These are phyloP conservation scores for Trichonephila clavata DNA, from an alignment of 1,140 invertebrate species.

Conservation along the genomic window DNA sequence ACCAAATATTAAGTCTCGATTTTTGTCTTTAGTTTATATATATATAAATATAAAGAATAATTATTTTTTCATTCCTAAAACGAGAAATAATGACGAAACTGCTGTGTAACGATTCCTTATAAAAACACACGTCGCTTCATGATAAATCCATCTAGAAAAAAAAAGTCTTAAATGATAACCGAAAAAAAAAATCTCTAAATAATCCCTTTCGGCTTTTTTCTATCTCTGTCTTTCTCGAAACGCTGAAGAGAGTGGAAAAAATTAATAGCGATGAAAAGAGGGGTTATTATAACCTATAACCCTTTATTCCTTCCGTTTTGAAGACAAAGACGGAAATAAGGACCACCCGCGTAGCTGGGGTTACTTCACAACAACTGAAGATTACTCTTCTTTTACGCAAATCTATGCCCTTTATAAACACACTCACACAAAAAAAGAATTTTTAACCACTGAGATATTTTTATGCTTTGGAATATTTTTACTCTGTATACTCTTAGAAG, in stretches of 20 bases:
- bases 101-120: background rate
- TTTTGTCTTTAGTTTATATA: too few relatives aligned
- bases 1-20: too few relatives aligned
- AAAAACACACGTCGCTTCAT: background rate
- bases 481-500: too few relatives aligned
- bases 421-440: too few relatives aligned
- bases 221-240: background rate
- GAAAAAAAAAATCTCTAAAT: background rate
- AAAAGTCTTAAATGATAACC: background rate
- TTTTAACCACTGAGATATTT: too few relatives aligned
- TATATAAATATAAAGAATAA: too few relatives aligned
- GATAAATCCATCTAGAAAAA: background rate
- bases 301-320: background rate
- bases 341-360: background rate
- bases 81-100: too few relatives aligned
- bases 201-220: background rate
- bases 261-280: conserved; percentile 17
- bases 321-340: conserved; percentile 8
- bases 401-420: background rate
- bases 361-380: background rate
- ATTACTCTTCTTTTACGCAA: background rate
- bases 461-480: too few relatives aligned
- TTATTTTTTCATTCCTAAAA: too few relatives aligned
- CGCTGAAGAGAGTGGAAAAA: background rate
- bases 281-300: conserved; percentile 23